A percentile compares a stretch with the other conserved stretches of the same genome.
These are phyloP conservation scores for Cavia aperea DNA, from an alignment of 2,113 vertebrate species.

Conservation along the genomic window DNA sequence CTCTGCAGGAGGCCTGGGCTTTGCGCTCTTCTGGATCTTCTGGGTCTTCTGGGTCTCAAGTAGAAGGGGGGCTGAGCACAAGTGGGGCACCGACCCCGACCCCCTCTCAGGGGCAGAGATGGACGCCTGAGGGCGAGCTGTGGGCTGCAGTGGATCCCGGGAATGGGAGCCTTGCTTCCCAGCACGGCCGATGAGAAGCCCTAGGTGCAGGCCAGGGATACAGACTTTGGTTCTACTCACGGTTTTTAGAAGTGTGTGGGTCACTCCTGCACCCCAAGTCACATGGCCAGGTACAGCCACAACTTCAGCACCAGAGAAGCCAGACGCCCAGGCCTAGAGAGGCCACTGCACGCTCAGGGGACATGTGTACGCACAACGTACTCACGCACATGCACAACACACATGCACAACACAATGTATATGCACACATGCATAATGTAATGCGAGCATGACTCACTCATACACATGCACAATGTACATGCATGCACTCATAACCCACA, in stretches of 20 bases:
- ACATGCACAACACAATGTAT: no score
- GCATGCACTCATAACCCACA: no score
- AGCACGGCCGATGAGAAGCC: background rate
- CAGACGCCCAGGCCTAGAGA: no score
- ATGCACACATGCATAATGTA: no score
- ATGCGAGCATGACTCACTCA: no score
- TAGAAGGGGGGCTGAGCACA: background rate
- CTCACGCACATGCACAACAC: no score
- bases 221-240: background rate
- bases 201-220: background rate
- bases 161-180: background rate
- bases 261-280: no score
- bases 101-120: background rate
- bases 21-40: background rate
- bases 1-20: background rate
- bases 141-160: background rate
- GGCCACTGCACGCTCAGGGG: no score
- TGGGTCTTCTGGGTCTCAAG: background rate
- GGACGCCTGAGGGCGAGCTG: background rate
- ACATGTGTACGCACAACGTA: no score
- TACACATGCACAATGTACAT: no score
- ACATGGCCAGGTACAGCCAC: no score
- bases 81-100: background rate
- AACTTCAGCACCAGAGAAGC: background rate
- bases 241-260: background rate